These are phyloP conservation scores for Esox masquinongy DNA, from an alignment of 2,797 vertebrate genomes.

Conservation along the genomic window DNA sequence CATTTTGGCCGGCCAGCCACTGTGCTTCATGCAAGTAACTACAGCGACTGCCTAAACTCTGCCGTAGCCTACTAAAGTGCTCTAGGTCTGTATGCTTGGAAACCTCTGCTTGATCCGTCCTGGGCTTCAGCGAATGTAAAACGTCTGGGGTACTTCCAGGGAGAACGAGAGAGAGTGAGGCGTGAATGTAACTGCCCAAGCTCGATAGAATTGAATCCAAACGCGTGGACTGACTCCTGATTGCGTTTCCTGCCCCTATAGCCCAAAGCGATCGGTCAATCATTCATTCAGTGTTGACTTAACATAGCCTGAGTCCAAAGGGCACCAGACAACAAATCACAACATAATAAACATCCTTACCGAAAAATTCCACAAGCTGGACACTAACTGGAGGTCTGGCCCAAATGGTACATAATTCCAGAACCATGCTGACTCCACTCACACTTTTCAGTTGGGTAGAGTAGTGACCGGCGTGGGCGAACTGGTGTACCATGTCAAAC, in stretches of 20 bases:
- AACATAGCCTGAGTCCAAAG: conserved; percentile 53
- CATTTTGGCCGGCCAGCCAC: not conserved
- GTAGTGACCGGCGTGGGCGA: too few relatives aligned
- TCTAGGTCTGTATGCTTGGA: not conserved
- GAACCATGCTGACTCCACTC: too few relatives aligned
- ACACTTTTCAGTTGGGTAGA: too few relatives aligned
- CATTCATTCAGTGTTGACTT: conserved; percentile 39
- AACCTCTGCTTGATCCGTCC: not conserved
- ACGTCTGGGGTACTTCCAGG: not conserved
- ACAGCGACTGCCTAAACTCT: not conserved
- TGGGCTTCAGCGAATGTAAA: not conserved
- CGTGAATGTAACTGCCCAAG: not conserved
- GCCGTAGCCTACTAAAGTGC: not conserved
- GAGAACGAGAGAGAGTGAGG: not conserved
- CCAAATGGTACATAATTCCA: not conserved
- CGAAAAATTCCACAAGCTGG: conserved; percentile 25
- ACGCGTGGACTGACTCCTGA: too few relatives aligned
- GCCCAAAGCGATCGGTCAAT: conserved; percentile 33
- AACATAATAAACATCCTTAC: conserved; percentile 27
- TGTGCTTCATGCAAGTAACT: not conserved
- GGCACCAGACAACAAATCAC: conserved; percentile 19
- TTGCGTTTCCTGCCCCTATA: not conserved
- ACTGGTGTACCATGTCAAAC: too few relatives aligned
- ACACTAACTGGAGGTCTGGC: not conserved
- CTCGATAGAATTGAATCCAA: not conserved